Evolutionary conservation across 2,797 vertebrate genomes (phyloP).

Genomic region (Oophaga sylvatica): DNA sequence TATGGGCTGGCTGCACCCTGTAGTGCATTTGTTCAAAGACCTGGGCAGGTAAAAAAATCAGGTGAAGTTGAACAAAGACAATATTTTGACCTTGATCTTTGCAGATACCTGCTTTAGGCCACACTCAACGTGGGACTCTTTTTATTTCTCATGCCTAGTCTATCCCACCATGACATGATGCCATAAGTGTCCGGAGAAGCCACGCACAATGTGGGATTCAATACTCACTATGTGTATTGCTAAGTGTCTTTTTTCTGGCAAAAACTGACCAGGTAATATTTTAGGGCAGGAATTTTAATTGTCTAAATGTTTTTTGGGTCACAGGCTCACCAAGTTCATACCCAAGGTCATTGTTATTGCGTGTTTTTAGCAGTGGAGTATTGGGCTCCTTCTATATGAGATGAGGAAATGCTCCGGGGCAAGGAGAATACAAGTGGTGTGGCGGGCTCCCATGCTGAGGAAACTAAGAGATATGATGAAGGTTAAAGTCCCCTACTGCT

Average conservation of each 20-base stretch:
- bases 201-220: background rate
- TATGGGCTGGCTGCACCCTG: no score
- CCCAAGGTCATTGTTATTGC: conserved; percentile 28
- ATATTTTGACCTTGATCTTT: no score
- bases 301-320: conserved; percentile 26
- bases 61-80: no score
- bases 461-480: background rate
- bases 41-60: no score
- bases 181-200: background rate
- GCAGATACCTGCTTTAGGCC: no score
- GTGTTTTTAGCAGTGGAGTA: conserved; percentile 9
- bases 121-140: no score
- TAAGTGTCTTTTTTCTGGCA: background rate
- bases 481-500: conserved; percentile 5
- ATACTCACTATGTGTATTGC: background rate
- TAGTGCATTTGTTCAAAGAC: no score
- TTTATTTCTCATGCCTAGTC: no score
- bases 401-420: conserved; percentile 20
- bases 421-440: background rate
- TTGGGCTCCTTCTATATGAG: background rate
- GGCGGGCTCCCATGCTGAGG: background rate
- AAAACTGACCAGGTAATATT: conserved; percentile 1
- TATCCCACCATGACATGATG: no score
- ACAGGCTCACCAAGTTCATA: background rate
- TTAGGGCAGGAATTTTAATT: conserved; percentile 41